Evolutionary conservation across 2,113 vertebrate genomes (phyloP).

Genomic region (Montifringilla adamsi): DNA sequence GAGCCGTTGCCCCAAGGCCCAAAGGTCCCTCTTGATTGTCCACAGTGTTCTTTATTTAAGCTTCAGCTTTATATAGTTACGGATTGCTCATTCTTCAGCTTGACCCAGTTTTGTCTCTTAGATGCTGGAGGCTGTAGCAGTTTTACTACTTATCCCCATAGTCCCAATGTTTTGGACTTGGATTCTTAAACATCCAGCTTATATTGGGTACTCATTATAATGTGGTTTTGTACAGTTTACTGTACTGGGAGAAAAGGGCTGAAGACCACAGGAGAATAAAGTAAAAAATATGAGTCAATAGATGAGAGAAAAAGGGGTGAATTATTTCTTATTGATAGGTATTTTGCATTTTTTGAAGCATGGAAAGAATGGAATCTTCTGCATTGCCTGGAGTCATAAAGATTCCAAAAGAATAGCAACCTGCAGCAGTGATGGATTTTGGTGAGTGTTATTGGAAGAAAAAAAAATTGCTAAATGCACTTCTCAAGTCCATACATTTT

Average conservation of each 20-base stretch:
- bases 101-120: not conserved
- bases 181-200: not conserved
- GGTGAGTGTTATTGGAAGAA: conserved; percentile 76
- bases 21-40: not conserved
- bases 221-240: not conserved
- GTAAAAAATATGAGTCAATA: conserved; percentile 16
- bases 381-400: conserved; percentile 98
- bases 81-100: not conserved
- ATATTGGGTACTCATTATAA: not conserved
- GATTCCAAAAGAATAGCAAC: conserved; percentile 98
- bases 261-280: not conserved
- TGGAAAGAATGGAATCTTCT: conserved; percentile 96
- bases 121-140: not conserved
- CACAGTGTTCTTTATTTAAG: not conserved
- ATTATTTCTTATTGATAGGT: conserved; percentile 80
- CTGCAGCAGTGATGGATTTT: conserved; percentile 93
- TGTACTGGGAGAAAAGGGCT: not conserved
- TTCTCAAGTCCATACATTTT: not conserved
- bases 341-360: conserved; percentile 87
- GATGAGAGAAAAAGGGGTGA: conserved; percentile 74
- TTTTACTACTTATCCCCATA: not conserved
- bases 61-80: not conserved
- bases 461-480: not conserved
- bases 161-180: not conserved
- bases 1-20: fast-evolving